Percentiles rank a stretch among this genome's conserved stretches.
phyloP scores from a whole-genome alignment of 2,797 vertebrate species.

The Takifugu rubripes region DNA sequence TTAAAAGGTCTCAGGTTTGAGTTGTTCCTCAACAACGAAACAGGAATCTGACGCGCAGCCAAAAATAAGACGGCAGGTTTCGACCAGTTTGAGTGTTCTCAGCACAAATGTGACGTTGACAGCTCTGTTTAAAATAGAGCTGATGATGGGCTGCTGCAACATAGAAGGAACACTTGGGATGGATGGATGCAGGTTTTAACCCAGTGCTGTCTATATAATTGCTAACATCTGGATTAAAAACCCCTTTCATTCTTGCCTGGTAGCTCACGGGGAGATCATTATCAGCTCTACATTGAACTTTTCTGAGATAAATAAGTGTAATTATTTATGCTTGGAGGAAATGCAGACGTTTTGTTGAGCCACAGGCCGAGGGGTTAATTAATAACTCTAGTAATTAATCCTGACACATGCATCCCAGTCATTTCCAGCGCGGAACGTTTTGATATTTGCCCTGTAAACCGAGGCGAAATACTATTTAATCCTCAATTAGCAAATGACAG shows the following conservation, averaged over 20 bases:
- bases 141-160: neutral
- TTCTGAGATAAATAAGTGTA: constrained; percentile 4
- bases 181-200: neutral
- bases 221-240: too few species aligned
- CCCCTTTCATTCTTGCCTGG: constrained; percentile 1
- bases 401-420: constrained; percentile 5
- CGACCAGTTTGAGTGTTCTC: constrained; percentile 2
- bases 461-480: constrained; percentile 36
- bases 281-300: constrained; percentile 20
- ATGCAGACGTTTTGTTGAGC: neutral
- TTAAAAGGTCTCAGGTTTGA: constrained; percentile 10
- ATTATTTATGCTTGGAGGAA: constrained; percentile 1
- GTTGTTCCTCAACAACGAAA: constrained; percentile 9
- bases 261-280: constrained; percentile 21
- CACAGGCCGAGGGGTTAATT: constrained; percentile 7
- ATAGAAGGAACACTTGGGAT: neutral
- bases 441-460: constrained; percentile 14
- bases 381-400: constrained; percentile 3
- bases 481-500: constrained; percentile 12
- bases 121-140: constrained; percentile 24
- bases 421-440: constrained; percentile 2
- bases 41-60: constrained; percentile 28
- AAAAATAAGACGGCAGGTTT: constrained; percentile 33
- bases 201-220: too few species aligned
- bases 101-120: constrained; percentile 11